phyloP scores from a whole-genome alignment of 2,113 vertebrate genomes.

The Zapus hudsonius region DNA sequence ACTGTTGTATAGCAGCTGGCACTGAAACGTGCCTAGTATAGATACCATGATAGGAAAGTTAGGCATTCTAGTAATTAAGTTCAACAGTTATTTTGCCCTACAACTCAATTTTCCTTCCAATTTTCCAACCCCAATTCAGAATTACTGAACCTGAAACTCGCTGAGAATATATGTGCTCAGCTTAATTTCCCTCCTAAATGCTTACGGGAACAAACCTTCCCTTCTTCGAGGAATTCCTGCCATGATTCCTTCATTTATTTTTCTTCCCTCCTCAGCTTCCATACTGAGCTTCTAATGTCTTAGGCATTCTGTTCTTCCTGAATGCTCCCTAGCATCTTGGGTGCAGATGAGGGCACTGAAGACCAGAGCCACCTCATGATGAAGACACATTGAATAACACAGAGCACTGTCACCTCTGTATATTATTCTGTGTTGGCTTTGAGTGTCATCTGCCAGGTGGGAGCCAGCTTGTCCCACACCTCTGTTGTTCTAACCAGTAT shows the following conservation, averaged over 20 bases:
- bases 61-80: slow-evolving; percentile 65
- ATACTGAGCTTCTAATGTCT: not conserved
- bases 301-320: not conserved
- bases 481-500: no score
- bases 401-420: no score
- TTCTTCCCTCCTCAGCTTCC: not conserved
- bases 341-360: not conserved
- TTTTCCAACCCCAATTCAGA: slow-evolving; percentile 70
- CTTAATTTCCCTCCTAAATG: not conserved
- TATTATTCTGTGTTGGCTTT: no score
- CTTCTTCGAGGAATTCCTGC: not conserved
- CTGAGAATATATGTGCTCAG: slow-evolving; percentile 45
- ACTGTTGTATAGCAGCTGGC: not conserved
- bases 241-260: not conserved
- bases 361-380: not conserved
- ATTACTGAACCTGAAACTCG: slow-evolving; percentile 68
- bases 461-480: no score
- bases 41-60: not conserved
- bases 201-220: not conserved
- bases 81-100: slow-evolving; percentile 61
- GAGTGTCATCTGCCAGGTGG: no score
- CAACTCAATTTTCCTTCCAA: slow-evolving; percentile 59
- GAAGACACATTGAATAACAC: rapidly evolving
- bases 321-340: not conserved
- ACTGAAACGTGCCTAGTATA: not conserved